Percentiles rank a stretch among this genome's conserved stretches.
These are phyloP conservation scores for Caprella mutica DNA, from an alignment of 2,888 invertebrate genomes.

Conservation along the genomic window DNA sequence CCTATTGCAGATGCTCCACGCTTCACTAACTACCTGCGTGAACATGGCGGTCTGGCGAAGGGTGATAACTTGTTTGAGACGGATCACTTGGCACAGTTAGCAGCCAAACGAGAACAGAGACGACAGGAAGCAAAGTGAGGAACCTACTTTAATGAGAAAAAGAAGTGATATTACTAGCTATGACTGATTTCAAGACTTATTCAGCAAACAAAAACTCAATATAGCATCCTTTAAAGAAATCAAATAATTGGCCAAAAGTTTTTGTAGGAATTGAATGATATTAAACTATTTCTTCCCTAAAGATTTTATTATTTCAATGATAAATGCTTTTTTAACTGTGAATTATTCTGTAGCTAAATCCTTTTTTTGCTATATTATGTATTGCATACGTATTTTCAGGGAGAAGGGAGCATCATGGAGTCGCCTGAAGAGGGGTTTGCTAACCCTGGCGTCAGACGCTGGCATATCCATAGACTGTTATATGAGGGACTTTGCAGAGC, in stretches of 20 bases:
- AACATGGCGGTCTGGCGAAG: slow-evolving; percentile 6
- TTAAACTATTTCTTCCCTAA: neutral
- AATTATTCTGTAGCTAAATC: neutral
- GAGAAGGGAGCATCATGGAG: slow-evolving; percentile 24
- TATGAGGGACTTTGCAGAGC: slow-evolving; percentile 24
- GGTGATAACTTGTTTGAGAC: neutral
- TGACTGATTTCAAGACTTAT: no score
- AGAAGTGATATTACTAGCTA: neutral
- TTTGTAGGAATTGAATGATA: neutral
- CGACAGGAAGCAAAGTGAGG: slow-evolving; percentile 9
- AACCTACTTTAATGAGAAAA: neutral
- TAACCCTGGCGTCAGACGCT: slow-evolving; percentile 11
- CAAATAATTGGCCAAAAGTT: neutral
- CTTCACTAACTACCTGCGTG: slow-evolving; percentile 11
- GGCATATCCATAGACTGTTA: slow-evolving; percentile 21
- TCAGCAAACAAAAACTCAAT: no score
- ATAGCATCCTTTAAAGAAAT: no score
- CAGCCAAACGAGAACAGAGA: slow-evolving; percentile 15
- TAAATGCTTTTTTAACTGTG: no score
- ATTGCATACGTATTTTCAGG: neutral
- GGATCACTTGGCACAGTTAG: neutral
- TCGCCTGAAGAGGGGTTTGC: slow-evolving; percentile 20
- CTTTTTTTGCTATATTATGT: neutral
- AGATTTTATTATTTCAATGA: neutral
- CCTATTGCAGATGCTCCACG: slow-evolving; percentile 11